These are phyloP conservation scores for Luidia sarsii DNA, from an alignment of 53 echinoderm and acorn worm genomes.

Conservation along the genomic window DNA sequence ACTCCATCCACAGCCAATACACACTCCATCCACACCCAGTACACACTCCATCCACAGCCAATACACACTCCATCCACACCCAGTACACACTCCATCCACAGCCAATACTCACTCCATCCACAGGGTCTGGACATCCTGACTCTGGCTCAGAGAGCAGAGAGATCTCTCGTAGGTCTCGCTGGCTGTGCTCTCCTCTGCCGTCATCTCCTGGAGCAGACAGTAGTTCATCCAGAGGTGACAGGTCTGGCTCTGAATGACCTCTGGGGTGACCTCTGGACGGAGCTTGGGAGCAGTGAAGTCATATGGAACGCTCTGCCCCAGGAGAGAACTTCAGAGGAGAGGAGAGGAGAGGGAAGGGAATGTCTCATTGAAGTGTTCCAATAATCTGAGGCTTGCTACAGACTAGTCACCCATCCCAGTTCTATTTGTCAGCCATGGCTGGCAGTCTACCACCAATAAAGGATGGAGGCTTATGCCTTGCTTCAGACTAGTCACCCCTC, in stretches of 20 bases:
- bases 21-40: too few relatives aligned
- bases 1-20: too few relatives aligned
- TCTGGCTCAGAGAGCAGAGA: constrained; percentile 49
- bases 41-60: too few relatives aligned
- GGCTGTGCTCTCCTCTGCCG: constrained; percentile 28
- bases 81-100: too few relatives aligned
- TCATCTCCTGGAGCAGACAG: constrained; percentile 56
- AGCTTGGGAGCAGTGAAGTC: constrained; percentile 56
- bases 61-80: too few relatives aligned
- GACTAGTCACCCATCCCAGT: too few relatives aligned
- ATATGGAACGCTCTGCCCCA: constrained; percentile 54
- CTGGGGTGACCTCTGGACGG: constrained; percentile 44
- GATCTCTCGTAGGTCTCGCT: constrained; percentile 75
- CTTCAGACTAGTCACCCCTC: too few relatives aligned
- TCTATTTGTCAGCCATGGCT: too few relatives aligned
- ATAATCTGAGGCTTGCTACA: too few relatives aligned
- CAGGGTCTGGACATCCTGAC: constrained; percentile 59
- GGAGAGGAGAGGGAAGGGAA: not conserved
- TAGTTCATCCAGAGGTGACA: constrained; percentile 73
- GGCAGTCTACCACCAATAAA: too few relatives aligned
- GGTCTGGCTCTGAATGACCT: constrained; percentile 25
- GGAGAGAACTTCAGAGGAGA: constrained; percentile 47
- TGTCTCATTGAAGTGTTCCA: too few relatives aligned
- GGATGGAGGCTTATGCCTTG: too few relatives aligned
- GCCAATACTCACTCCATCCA: constrained; percentile 81